Conservation (phyloP, 2,888 invertebrate genomes). For the Hartigia nigra region DNA sequence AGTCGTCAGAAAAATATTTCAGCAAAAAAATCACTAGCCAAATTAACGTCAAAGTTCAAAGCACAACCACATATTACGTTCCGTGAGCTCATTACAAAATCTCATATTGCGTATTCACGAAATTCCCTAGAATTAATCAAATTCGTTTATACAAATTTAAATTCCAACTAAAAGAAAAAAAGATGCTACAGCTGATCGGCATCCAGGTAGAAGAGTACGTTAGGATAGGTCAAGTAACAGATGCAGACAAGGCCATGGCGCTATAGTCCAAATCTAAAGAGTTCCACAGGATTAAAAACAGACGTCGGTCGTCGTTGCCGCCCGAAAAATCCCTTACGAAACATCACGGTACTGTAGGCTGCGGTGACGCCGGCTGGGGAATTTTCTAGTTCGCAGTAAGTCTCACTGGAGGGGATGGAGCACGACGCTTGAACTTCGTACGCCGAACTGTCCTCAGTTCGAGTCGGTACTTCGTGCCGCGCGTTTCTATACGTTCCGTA, state of each 20-base stretch:
- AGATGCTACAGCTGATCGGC: neutral
- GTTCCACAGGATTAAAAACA: neutral
- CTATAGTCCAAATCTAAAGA: neutral
- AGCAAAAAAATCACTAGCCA: neutral
- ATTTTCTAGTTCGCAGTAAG: neutral
- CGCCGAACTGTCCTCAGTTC: slow-evolving; percentile 1
- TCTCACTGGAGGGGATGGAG: neutral
- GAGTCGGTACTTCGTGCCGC: slow-evolving; percentile 1
- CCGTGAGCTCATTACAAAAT: neutral
- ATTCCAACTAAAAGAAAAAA: too few relatives aligned
- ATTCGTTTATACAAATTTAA: neutral
- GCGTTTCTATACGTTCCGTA: neutral
- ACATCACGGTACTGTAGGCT: neutral
- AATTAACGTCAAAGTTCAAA: neutral
- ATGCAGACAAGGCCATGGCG: neutral
- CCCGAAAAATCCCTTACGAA: neutral
- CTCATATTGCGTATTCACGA: too few relatives aligned
- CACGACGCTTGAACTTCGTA: neutral
- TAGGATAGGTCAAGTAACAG: neutral
- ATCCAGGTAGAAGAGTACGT: neutral
- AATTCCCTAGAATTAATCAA: neutral
- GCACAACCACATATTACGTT: neutral
- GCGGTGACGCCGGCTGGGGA: neutral
- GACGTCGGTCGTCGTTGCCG: neutral
- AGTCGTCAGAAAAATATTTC: neutral